Evolutionary conservation across 2,113 vertebrate genomes (phyloP).

Genomic region (Zapus hudsonius): DNA sequence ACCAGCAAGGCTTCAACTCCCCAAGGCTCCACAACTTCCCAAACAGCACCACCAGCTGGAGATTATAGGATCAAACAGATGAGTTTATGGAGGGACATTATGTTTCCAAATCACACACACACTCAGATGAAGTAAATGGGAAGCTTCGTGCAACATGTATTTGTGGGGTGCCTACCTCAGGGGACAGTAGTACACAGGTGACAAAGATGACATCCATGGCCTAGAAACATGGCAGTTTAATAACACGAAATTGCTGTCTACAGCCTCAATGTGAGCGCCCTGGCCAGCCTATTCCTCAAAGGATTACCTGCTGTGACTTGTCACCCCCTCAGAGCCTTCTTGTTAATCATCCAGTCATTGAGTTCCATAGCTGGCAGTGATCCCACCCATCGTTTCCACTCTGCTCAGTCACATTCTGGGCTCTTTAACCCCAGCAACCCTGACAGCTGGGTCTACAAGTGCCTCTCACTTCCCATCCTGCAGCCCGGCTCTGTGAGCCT

Average conservation of each 20-base stretch:
- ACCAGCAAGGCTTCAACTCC: no score
- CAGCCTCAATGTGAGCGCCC: accelerated
- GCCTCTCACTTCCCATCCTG: background rate
- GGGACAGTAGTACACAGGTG: accelerated
- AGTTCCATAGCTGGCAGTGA: background rate
- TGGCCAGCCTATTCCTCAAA: background rate
- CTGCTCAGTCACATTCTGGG: background rate
- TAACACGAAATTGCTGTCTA: background rate
- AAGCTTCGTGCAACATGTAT: accelerated
- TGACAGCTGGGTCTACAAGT: background rate
- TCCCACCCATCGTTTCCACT: background rate
- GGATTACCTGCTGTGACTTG: background rate
- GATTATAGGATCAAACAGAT: no score
- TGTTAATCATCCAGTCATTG: accelerated
- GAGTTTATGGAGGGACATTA: no score
- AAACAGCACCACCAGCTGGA: no score
- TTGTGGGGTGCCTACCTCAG: background rate
- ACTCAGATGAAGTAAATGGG: no score
- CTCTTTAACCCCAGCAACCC: background rate
- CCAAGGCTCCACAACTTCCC: no score
- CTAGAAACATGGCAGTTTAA: background rate
- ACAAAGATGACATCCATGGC: no score
- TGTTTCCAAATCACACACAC: background rate
- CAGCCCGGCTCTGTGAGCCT: accelerated
- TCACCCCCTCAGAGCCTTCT: accelerated